phyloP scores from a whole-genome alignment of 2,113 vertebrate species.

The Atlantisia rogersi region DNA sequence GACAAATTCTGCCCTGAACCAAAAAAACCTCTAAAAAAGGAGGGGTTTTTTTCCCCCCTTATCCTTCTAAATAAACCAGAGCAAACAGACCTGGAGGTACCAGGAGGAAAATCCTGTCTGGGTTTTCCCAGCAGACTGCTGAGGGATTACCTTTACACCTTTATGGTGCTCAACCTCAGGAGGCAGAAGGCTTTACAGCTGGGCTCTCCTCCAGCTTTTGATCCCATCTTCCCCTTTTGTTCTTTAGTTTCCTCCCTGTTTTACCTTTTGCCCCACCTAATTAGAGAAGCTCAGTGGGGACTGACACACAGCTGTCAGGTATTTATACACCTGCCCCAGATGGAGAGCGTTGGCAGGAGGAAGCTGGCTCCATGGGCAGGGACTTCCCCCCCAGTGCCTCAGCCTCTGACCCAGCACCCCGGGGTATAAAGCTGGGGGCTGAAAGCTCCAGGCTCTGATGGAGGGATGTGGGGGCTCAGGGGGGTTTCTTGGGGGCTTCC shows the following conservation, averaged over 20 bases:
- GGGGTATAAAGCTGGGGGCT: too few species aligned
- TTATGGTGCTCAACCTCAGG: too few species aligned
- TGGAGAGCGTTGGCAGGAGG: too few species aligned
- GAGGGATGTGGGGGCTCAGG: accelerated
- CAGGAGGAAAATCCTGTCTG: too few species aligned
- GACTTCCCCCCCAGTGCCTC: too few species aligned
- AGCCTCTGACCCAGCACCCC: too few species aligned
- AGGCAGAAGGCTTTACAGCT: not conserved
- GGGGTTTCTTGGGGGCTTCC: accelerated
- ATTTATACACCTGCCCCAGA: not conserved
- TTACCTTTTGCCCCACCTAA: not conserved
- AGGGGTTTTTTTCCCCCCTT: too few species aligned
- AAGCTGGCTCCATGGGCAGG: too few species aligned
- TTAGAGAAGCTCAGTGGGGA: not conserved
- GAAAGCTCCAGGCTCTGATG: accelerated
- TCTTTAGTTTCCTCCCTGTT: too few species aligned
- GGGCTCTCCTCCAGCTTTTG: not conserved
- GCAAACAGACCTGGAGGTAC: not conserved
- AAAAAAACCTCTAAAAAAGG: too few species aligned
- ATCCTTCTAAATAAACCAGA: not conserved
- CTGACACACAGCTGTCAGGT: not conserved
- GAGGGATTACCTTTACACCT: not conserved
- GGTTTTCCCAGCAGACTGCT: not conserved
- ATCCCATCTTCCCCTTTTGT: not conserved
- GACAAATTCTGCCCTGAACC: not conserved